phyloP scores from a whole-genome alignment of 2,113 vertebrate genomes.

The Phycodurus eques region DNA sequence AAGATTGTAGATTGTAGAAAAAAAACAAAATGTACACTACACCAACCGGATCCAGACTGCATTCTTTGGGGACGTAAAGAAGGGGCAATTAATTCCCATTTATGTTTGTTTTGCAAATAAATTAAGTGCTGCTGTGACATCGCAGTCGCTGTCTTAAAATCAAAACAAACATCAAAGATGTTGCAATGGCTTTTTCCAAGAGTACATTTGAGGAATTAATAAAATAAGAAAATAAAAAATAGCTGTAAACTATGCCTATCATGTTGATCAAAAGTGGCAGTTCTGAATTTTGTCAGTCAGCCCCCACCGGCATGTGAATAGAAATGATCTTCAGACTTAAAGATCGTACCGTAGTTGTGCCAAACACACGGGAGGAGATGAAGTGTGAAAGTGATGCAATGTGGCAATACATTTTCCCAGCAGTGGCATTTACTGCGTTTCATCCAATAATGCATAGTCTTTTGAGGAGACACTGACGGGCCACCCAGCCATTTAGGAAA shows the following conservation, averaged over 20 bases:
- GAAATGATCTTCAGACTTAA: slow-evolving; percentile 56
- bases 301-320: slow-evolving; percentile 23
- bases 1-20: too few species aligned
- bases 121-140: too few species aligned
- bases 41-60: too few species aligned
- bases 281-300: slow-evolving; percentile 41
- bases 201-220: too few species aligned
- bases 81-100: too few species aligned
- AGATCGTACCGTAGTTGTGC: slow-evolving; percentile 32
- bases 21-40: too few species aligned
- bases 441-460: slow-evolving; percentile 61
- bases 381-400: slow-evolving; percentile 48
- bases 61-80: too few species aligned
- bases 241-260: slow-evolving; percentile 43
- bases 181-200: background rate
- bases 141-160: background rate
- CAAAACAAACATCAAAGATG: background rate
- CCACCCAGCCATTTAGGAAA: slow-evolving; percentile 39
- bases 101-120: too few species aligned
- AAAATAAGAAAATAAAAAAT: background rate
- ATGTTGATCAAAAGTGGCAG: slow-evolving; percentile 73
- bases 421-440: slow-evolving; percentile 54
- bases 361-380: slow-evolving; percentile 46
- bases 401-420: slow-evolving; percentile 63
- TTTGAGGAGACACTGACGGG: slow-evolving; percentile 47